Base-by-base conservation (phyloP, 2,888 invertebrate species). In the Plagodis pulveraria region DNA sequence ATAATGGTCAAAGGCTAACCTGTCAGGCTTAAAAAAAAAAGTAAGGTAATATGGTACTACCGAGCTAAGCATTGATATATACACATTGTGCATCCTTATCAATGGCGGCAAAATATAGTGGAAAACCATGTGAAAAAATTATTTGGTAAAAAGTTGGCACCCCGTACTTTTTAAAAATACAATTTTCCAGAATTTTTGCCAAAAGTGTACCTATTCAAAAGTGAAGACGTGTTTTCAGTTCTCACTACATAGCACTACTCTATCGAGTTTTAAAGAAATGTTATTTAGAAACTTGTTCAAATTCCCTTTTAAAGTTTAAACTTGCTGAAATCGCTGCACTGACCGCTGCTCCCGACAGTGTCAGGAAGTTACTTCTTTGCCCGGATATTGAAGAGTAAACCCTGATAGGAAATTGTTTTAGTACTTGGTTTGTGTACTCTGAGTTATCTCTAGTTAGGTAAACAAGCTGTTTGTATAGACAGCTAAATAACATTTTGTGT, bases 351-450 rank as follows among this genome's bases (percentile, higher is more conserved):
- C 36, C 7, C 6, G 8, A 51, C 52, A 40, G 50, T 33, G 42
- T 32, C 53, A 66, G 72, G 74, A 74, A 67, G 72, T 66, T 59
- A 66, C 67, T 63, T 66, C 70, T 72, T 70, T 70, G 66, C 58
- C 71, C 74, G 76, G 78, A 78, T 73, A 78, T 77, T 74, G 76
- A 75, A 74, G 69, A 69, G 73, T 72, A 71, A 76, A 9, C 10
- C 40, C 43, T 36, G 38, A 36, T 52, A 22, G 35, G 43, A n/a
- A 34, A 50, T 44, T 34, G 34, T n/a, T n/a, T 50, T 41, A 12
- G 6, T 11, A 10, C 49, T 33, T 48, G 4, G 10, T 35, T 22
- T 43, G 7, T n/a, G 5, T 11, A 6, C 12, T 12, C 12, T 38
- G 6, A 8, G 9, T 8, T 9, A 38, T 6, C 38, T 38, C 9